A percentile compares a stretch with the other conserved stretches of the same genome.
Conservation (phyloP, 2,797 vertebrate genomes). For the Eupleurogrammus muticus region DNA sequence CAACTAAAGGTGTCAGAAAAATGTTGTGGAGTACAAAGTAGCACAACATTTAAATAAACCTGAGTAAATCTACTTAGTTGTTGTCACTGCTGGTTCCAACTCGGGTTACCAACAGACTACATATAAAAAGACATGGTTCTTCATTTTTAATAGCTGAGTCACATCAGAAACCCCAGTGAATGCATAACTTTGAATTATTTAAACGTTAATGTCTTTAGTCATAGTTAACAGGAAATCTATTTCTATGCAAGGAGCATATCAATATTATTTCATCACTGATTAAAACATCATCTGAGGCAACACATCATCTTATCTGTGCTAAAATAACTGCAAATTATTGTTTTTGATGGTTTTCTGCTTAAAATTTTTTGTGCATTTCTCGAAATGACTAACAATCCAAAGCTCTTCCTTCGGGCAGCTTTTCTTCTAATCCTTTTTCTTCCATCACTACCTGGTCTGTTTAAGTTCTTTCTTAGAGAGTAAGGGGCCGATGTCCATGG, state of each 20-base stretch:
- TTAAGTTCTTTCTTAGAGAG: slow-evolving; percentile 96
- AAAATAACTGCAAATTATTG: background rate
- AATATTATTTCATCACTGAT: too few species aligned
- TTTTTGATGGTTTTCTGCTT: background rate
- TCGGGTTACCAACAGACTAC: too few species aligned
- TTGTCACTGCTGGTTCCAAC: too few species aligned
- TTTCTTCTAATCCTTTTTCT: too few species aligned
- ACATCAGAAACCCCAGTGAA: slow-evolving; percentile 1
- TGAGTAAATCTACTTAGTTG: too few species aligned
- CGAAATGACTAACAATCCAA: background rate
- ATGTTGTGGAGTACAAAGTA: too few species aligned
- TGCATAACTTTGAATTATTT: slow-evolving; percentile 8
- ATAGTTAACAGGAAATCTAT: slow-evolving; percentile 28
- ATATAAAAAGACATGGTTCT: background rate
- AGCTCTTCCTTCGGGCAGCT: background rate
- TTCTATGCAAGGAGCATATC: slow-evolving; percentile 14
- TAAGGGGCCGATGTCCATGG: slow-evolving; percentile 93
- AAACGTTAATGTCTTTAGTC: slow-evolving; percentile 36
- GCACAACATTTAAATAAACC: too few species aligned
- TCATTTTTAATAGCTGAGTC: background rate
- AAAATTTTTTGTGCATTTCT: background rate
- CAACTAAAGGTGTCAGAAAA: too few species aligned
- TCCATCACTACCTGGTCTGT: slow-evolving; percentile 87
- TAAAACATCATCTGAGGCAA: background rate
- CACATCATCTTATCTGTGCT: background rate